phyloP scores from a whole-genome alignment of 2,113 vertebrate species.

The Platycercus adscitus region DNA sequence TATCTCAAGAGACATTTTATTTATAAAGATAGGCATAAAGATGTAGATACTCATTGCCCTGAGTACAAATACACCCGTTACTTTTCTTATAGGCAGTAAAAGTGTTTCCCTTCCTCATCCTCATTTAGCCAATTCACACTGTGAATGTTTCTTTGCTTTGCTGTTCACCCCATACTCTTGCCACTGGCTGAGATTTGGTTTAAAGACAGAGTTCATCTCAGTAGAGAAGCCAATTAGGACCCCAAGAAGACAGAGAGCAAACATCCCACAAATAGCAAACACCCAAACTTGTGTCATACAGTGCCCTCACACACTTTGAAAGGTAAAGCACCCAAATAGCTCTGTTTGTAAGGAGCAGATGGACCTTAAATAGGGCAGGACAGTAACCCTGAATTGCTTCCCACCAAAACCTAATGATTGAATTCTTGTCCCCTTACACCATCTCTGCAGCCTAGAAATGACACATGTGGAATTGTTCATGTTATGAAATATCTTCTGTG shows the following conservation, averaged over 20 bases:
- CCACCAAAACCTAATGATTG: not conserved
- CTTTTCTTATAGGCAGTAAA: not conserved
- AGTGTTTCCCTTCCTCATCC: not conserved
- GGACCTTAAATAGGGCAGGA: not conserved
- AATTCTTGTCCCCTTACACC: not conserved
- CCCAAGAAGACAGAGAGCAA: rapidly evolving
- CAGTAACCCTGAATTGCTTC: not conserved
- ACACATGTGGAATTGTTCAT: rapidly evolving
- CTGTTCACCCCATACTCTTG: not conserved
- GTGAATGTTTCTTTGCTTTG: not conserved
- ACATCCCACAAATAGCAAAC: not conserved
- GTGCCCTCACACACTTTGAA: not conserved
- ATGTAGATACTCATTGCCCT: not conserved
- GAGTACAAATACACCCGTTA: not conserved
- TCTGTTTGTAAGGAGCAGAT: not conserved
- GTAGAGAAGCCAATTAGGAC: not conserved
- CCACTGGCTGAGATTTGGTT: not conserved
- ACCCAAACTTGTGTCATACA: not conserved
- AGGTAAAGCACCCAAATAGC: not conserved
- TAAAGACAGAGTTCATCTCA: not conserved
- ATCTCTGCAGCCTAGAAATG: not conserved
- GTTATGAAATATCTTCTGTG: not conserved
- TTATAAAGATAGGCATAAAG: not conserved
- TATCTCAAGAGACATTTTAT: not conserved
- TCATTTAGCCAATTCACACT: not conserved